phyloP scores from a whole-genome alignment of 1,140 invertebrate genomes.

The Papilio dardanus region DNA sequence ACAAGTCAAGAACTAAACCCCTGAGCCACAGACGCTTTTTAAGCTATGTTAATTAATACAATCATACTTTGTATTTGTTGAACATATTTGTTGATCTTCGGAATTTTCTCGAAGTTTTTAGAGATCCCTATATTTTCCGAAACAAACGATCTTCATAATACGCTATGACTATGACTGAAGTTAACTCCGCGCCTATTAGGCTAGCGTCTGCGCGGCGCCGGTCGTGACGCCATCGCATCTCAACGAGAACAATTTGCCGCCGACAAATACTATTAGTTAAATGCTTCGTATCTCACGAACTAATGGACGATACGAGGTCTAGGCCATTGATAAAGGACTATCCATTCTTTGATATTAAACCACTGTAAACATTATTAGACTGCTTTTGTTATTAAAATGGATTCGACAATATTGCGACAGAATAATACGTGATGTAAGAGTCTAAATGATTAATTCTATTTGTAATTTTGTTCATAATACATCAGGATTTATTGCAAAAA shows the following conservation, averaged over 20 bases:
- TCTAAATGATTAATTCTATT: no score
- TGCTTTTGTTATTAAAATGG: no score
- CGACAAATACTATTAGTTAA: conserved; percentile 51
- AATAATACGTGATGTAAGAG: no score
- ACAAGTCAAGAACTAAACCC: no score
- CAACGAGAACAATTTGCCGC: conserved; percentile 47
- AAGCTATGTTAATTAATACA: no score
- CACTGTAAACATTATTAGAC: not conserved
- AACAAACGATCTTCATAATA: not conserved
- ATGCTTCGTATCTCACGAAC: conserved; percentile 49
- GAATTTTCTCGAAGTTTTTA: not conserved
- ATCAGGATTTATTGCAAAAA: not conserved
- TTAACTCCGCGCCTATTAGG: not conserved
- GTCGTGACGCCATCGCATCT: conserved; percentile 60
- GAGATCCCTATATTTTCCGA: not conserved
- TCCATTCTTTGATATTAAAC: conserved; percentile 11
- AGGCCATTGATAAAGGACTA: conserved; percentile 40
- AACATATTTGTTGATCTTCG: not conserved
- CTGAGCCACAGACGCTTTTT: no score
- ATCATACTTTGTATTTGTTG: no score
- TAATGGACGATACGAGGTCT: conserved; percentile 47
- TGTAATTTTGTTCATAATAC: not conserved
- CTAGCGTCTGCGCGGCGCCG: conserved; percentile 55
- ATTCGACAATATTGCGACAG: no score
- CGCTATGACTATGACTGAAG: not conserved